Conservation (phyloP, 2,888 invertebrate genomes). For the Drosophila mercatorum region DNA sequence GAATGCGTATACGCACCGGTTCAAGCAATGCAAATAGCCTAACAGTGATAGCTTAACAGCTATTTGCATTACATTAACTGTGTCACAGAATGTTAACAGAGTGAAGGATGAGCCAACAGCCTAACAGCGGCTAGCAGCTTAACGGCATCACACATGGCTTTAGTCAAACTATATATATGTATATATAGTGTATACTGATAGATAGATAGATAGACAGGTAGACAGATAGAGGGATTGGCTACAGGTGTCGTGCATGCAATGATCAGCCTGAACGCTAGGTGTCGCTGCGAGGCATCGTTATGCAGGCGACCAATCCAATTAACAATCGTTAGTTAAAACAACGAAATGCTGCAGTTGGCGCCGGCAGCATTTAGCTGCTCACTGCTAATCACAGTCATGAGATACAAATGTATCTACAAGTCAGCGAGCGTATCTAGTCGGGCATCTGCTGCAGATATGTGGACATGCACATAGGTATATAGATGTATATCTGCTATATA, state of each 20-base stretch:
- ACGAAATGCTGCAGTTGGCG: conserved; percentile 31
- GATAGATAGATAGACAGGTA: too few relatives aligned
- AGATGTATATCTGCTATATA: not conserved
- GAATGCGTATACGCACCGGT: conserved; percentile 41
- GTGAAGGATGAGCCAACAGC: not conserved
- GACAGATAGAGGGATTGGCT: not conserved
- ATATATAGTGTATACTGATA: too few relatives aligned
- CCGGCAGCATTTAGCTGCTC: conserved; percentile 40
- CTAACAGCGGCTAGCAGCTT: not conserved
- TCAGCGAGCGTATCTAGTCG: not conserved
- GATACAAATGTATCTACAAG: conserved; percentile 24
- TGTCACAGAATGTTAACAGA: not conserved
- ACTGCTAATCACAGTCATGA: conserved; percentile 43
- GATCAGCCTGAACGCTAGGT: not conserved
- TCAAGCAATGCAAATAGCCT: not conserved
- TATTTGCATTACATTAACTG: not conserved
- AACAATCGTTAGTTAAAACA: conserved; percentile 4
- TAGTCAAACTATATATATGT: not conserved
- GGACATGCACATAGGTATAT: not conserved
- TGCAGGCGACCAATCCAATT: conserved; percentile 7
- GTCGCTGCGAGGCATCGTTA: not conserved
- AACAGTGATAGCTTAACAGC: not conserved
- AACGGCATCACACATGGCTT: not conserved
- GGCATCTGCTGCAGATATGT: conserved; percentile 2
- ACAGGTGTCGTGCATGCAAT: not conserved